phyloP scores from a whole-genome alignment of 2,113 vertebrate species.

The Paradisaea rubra region DNA sequence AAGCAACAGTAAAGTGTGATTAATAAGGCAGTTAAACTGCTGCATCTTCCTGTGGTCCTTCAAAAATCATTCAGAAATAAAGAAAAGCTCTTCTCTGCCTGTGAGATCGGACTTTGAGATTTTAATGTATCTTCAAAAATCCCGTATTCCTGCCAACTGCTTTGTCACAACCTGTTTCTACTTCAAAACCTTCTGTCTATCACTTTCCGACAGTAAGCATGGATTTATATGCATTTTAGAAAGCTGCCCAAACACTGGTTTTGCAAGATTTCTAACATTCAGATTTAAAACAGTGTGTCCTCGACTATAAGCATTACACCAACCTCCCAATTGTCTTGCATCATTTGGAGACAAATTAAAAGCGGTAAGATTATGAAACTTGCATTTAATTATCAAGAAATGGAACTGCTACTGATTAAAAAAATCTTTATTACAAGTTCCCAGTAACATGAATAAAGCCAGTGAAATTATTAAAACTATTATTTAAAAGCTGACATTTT shows the following conservation, averaged over 20 bases:
- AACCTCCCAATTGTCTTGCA: slow-evolving; percentile 27
- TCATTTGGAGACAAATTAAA: slow-evolving; percentile 49
- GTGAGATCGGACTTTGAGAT: slow-evolving; percentile 12
- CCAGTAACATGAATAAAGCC: neutral
- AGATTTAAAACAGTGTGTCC: slow-evolving; percentile 42
- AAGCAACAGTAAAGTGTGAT: slow-evolving; percentile 10
- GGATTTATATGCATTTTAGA: slow-evolving; percentile 55
- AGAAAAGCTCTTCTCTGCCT: neutral
- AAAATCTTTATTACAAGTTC: slow-evolving; percentile 47
- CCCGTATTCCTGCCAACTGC: neutral
- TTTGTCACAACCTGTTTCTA: slow-evolving; percentile 40
- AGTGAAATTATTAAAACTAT: slow-evolving; percentile 55
- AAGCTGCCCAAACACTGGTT: slow-evolving; percentile 21
- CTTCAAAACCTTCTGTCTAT: slow-evolving; percentile 46
- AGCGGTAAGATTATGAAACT: slow-evolving; percentile 52
- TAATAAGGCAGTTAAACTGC: slow-evolving; percentile 29
- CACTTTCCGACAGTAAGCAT: neutral
- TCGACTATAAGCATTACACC: slow-evolving; percentile 18
- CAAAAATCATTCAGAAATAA: slow-evolving; percentile 38
- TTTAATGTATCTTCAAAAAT: slow-evolving; percentile 1
- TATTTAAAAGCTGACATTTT: slow-evolving; percentile 58
- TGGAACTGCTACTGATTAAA: slow-evolving; percentile 47
- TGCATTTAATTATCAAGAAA: slow-evolving; percentile 63
- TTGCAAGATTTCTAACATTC: slow-evolving; percentile 45
- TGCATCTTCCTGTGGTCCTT: slow-evolving; percentile 10